A percentile compares a stretch with the other conserved stretches of the same genome.
phyloP scores from a whole-genome alignment of 2,888 invertebrate species.

The Labia minor region DNA sequence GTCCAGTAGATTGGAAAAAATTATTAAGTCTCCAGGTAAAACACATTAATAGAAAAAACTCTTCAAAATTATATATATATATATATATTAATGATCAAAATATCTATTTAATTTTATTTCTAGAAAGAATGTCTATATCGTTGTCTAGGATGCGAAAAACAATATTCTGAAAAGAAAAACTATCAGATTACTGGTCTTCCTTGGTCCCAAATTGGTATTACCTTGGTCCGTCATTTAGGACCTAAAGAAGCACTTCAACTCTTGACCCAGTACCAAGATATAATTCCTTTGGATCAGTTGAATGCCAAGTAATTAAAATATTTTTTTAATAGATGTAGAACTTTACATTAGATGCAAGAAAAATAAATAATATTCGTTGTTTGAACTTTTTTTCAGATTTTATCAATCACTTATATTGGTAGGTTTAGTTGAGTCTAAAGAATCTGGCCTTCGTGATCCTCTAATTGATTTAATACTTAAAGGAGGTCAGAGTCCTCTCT shows the following conservation, averaged over 20 bases:
- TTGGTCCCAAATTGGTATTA: slow-evolving; percentile 49
- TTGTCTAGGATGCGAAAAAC: neutral
- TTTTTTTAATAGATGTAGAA: neutral
- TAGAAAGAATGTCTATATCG: neutral
- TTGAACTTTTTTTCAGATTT: slow-evolving; percentile 38
- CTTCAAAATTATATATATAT: neutral
- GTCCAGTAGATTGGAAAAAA: neutral
- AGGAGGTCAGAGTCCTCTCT: neutral
- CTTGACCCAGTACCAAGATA: slow-evolving; percentile 43
- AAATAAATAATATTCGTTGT: no score
- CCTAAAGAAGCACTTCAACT: slow-evolving; percentile 46
- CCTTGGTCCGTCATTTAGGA: slow-evolving; percentile 51
- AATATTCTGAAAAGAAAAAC: neutral
- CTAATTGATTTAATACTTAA: slow-evolving; percentile 22
- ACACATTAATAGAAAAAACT: neutral
- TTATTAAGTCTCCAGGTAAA: neutral
- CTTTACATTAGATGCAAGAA: no score
- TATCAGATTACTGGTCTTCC: slow-evolving; percentile 40
- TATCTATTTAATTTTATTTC: no score
- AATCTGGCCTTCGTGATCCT: slow-evolving; percentile 21
- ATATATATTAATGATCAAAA: no score
- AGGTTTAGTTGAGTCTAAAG: slow-evolving; percentile 24
- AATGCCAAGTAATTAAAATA: slow-evolving; percentile 33
- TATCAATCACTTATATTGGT: slow-evolving; percentile 45
- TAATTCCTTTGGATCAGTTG: slow-evolving; percentile 47